Conservation (phyloP, 2,888 invertebrate species). For the Cenopis cana region DNA sequence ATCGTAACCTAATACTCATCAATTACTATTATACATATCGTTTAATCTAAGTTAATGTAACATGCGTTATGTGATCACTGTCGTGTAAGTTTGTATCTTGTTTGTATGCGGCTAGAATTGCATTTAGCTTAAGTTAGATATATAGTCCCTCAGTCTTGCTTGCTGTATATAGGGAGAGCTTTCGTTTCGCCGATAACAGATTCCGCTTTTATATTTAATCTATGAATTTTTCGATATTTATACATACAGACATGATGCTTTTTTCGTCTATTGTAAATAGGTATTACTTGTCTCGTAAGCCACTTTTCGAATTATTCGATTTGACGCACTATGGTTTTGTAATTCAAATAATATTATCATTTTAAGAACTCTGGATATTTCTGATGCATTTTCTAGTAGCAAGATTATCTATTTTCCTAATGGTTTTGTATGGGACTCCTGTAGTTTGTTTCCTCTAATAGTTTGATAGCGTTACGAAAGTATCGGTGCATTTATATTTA, state of each 20-base stretch:
- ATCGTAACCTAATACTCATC: slow-evolving; percentile 70
- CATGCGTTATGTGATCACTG: slow-evolving; percentile 70
- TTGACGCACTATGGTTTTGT: slow-evolving; percentile 58
- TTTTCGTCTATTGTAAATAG: slow-evolving; percentile 69
- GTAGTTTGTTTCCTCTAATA: slow-evolving; percentile 75
- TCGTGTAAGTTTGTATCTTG: slow-evolving; percentile 66
- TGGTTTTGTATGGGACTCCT: slow-evolving; percentile 75
- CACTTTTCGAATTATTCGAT: slow-evolving; percentile 64
- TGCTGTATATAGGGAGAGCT: slow-evolving; percentile 67
- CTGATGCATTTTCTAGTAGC: slow-evolving; percentile 74
- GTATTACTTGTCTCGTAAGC: slow-evolving; percentile 67
- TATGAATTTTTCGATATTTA: slow-evolving; percentile 69
- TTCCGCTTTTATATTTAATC: slow-evolving; percentile 48
- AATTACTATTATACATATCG: slow-evolving; percentile 77
- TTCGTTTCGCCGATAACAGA: slow-evolving; percentile 55
- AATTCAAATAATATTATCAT: slow-evolving; percentile 50
- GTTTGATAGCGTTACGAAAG: slow-evolving; percentile 77
- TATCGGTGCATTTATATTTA: slow-evolving; percentile 81
- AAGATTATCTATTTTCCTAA: slow-evolving; percentile 81
- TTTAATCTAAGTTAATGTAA: slow-evolving; percentile 69
- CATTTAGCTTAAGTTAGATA: slow-evolving; percentile 60
- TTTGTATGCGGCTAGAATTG: slow-evolving; percentile 60
- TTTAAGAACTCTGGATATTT: slow-evolving; percentile 66
- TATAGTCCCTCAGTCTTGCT: slow-evolving; percentile 64
- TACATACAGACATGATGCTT: slow-evolving; percentile 53